Base-by-base conservation (phyloP, 2,113 vertebrate species). In the Esox niger region DNA sequence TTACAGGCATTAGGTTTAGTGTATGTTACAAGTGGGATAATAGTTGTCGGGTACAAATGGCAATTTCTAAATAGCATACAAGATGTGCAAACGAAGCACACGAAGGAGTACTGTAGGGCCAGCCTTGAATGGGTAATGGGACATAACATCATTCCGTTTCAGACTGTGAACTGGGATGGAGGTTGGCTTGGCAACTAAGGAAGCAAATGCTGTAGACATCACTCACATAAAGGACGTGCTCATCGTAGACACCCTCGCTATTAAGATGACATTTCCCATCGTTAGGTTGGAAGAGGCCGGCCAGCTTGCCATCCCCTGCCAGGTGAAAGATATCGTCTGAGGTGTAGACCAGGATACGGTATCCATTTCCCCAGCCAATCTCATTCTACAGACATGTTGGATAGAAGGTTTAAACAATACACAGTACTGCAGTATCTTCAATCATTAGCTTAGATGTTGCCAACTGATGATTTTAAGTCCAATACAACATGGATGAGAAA, bases 301-400 rank as follows among this genome's bases (percentile, higher is more conserved):
- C 93, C 0, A 95, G 90, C 49, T 93, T 94, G 65, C 94, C 93
- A 0, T 94, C 93, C 0, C 94, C 94, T 0, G 92, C 93, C 0
- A 93, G 90, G 78, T 94, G 93, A 82, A 94, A 94, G 62, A 92
- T 91, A 0, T 92, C 91, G 0, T 95, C 94, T 0, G 93, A 93
- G 10, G 93, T 85, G 0, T 89, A 94, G 52, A 95, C 93, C 73
- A 95, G 78, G 70, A 94, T 72, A 30, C 93, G 88, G 0, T 92
- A 93, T 66, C 90, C 92, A 0, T 94, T 93, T 56, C 89, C 84
- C 94, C 94, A 95, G 60, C 94, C 93, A 0, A 95, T 95, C 68
- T 84, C 82, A 57, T 89, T 76, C 94, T 95, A 77, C 43, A 68
- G 26, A 43, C 30, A 17, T 5, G 47, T 52, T 52, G 47, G n/a